These are phyloP conservation scores for Ellobium chinense DNA, from an alignment of 2,888 invertebrate species.

Conservation along the genomic window DNA sequence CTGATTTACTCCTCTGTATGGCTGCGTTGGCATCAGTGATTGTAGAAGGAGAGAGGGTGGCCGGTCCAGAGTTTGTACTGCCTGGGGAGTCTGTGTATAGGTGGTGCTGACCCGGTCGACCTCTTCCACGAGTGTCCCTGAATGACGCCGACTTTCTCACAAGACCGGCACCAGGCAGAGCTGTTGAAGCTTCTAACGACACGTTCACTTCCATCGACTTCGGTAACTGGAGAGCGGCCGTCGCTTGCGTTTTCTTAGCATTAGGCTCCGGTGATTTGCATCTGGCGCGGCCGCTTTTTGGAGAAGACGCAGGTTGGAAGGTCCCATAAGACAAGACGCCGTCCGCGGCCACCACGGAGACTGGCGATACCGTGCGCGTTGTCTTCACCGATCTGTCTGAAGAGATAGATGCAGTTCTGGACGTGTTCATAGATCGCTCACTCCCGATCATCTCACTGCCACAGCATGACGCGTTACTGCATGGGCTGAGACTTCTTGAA, in stretches of 20 bases:
- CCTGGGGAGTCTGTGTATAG: neutral
- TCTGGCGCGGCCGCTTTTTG: neutral
- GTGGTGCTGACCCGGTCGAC: neutral
- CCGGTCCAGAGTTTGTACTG: constrained; percentile 33
- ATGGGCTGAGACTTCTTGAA: constrained; percentile 29
- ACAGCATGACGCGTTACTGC: constrained; percentile 31
- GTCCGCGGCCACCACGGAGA: constrained; percentile 17
- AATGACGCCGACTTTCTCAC: constrained; percentile 11
- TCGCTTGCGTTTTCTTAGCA: neutral
- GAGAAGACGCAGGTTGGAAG: neutral
- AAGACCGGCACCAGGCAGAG: neutral
- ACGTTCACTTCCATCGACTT: neutral
- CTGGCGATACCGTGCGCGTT: neutral
- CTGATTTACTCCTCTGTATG: constrained; percentile 37
- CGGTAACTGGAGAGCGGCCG: neutral
- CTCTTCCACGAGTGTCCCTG: neutral
- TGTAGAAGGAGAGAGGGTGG: constrained; percentile 33
- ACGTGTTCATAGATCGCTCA: constrained; percentile 8
- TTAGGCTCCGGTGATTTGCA: neutral
- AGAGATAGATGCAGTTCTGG: constrained; percentile 18
- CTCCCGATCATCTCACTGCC: constrained; percentile 32
- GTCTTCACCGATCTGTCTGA: constrained; percentile 34
- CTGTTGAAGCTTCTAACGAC: neutral
- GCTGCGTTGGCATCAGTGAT: constrained; percentile 41
- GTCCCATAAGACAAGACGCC: constrained; percentile 11